Conservation (phyloP, 1,140 invertebrate species). For the Drosophila cardini region DNA sequence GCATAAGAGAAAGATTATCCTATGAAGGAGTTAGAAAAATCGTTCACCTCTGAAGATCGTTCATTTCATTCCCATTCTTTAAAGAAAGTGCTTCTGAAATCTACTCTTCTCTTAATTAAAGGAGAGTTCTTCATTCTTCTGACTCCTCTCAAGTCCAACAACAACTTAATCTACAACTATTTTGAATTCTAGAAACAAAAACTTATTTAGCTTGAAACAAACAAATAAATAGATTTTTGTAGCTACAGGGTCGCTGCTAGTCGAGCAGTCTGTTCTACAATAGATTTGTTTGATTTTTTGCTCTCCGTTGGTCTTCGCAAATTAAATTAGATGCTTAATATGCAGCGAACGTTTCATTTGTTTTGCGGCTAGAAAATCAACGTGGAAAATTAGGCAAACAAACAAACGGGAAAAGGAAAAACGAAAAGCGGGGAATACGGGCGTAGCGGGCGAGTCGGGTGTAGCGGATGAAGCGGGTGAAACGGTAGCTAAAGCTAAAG, state of each 20-base stretch:
- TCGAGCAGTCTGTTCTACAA: neutral
- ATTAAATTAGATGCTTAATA: conserved; percentile 84
- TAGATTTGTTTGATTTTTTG: conserved; percentile 39
- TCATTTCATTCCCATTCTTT: no score
- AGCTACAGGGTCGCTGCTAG: conserved; percentile 4
- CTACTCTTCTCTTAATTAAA: no score
- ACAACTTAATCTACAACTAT: no score
- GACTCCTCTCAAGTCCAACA: no score
- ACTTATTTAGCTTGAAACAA: no score
- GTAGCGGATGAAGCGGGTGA: neutral
- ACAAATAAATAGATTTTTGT: no score
- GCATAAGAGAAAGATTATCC: no score
- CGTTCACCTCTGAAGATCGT: no score
- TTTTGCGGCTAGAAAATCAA: conserved; percentile 83
- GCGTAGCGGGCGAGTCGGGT: neutral
- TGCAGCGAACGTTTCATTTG: conserved; percentile 81
- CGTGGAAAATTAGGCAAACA: conserved; percentile 83
- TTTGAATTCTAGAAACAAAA: no score
- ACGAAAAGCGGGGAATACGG: conserved; percentile 1
- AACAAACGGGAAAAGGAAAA: conserved; percentile 38
- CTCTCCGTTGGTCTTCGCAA: conserved; percentile 47
- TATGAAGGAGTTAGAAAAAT: no score
- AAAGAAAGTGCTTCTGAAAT: no score
- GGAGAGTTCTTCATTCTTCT: no score
- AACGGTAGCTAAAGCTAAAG: conserved; percentile 22